Conservation (phyloP, 2,113 vertebrate species). For the Rallus limicola region DNA sequence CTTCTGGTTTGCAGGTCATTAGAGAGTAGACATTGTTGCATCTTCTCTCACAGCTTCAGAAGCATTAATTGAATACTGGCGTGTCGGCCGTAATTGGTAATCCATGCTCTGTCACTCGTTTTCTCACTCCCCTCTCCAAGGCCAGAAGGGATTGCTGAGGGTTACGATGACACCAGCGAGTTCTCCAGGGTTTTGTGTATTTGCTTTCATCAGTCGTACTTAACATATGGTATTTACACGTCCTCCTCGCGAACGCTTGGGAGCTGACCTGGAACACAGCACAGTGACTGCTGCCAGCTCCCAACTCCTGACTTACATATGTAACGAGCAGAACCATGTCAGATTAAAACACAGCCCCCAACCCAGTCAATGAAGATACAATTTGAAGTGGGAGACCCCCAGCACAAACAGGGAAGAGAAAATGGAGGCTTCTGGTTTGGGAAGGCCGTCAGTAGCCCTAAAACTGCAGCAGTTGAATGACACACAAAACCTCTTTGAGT, state of each 20-base stretch:
- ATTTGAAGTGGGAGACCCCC: not conserved
- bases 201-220: conserved; percentile 43
- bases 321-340: not conserved
- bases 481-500: not conserved
- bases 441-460: not conserved
- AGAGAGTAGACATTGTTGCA: not conserved
- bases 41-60: not conserved
- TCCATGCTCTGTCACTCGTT: conserved; percentile 35
- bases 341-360: not conserved
- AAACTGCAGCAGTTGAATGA: not conserved
- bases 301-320: not conserved
- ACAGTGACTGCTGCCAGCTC: conserved; percentile 20
- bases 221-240: conserved; percentile 57
- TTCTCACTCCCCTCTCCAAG: conserved; percentile 47
- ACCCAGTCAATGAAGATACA: not conserved
- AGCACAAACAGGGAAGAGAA: not conserved
- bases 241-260: not conserved
- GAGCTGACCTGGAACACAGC: conserved; percentile 24
- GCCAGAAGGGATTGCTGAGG: conserved; percentile 35
- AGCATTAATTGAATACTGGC: not conserved
- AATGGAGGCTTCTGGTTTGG: not conserved
- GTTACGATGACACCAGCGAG: conserved; percentile 19
- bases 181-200: conserved; percentile 40
- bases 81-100: not conserved
- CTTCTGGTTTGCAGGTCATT: not conserved